Evolutionary conservation across 2,888 invertebrate genomes (phyloP).

Genomic region (Phania funesta): DNA sequence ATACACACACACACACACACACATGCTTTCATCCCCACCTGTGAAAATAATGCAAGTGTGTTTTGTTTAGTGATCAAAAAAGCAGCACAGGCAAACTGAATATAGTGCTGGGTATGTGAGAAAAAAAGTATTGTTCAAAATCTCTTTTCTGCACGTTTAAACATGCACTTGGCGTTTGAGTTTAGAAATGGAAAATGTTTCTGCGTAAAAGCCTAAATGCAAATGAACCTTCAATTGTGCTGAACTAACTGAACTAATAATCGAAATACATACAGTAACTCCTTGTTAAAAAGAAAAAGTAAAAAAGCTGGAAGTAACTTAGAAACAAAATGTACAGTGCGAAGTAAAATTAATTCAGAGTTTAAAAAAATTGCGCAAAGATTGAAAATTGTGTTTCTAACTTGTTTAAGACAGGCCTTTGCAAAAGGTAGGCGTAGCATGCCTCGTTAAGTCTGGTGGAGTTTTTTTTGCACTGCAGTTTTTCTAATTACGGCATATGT

Average conservation of each 20-base stretch:
- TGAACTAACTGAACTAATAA: conserved; percentile 64
- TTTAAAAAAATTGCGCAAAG: too few species aligned
- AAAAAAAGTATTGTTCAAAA: conserved; percentile 31
- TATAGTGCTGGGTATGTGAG: neutral
- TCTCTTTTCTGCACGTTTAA: conserved; percentile 51
- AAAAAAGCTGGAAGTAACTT: neutral
- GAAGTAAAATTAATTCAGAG: neutral
- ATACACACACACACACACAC: neutral
- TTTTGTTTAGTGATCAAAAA: neutral
- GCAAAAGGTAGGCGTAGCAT: too few species aligned
- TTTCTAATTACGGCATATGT: too few species aligned
- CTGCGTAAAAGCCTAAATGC: conserved; percentile 55
- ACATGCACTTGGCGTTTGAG: conserved; percentile 43
- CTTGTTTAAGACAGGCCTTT: too few species aligned
- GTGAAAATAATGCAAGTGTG: neutral
- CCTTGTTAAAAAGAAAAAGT: neutral
- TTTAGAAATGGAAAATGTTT: conserved; percentile 42
- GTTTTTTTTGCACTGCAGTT: too few species aligned
- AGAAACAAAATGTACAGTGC: neutral
- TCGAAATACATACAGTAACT: conserved; percentile 39
- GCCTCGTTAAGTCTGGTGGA: too few species aligned
- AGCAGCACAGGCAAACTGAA: neutral
- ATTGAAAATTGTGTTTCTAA: too few species aligned
- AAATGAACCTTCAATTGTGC: conserved; percentile 62
- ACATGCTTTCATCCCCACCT: neutral